phyloP scores from a whole-genome alignment of 2,113 vertebrate genomes.

The Stomatorhinus ivindoensis region DNA sequence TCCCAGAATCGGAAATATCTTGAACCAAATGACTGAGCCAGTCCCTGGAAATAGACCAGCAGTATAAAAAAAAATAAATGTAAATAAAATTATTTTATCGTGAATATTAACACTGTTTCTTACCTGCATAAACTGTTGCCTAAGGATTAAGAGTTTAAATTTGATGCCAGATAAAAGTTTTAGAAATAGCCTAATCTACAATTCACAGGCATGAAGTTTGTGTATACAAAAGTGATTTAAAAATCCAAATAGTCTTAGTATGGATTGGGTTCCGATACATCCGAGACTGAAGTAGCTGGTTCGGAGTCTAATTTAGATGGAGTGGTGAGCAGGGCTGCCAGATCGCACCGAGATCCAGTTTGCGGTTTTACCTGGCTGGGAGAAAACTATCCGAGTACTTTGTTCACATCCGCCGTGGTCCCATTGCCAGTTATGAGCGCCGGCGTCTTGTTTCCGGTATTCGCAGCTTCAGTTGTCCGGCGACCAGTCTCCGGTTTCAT shows the following conservation, averaged over 20 bases:
- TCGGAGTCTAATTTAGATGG: not conserved
- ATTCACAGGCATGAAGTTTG: not conserved
- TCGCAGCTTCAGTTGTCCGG: not conserved
- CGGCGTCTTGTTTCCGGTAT: not conserved
- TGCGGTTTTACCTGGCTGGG: too few relatives aligned
- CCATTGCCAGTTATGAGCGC: not conserved
- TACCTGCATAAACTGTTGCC: not conserved
- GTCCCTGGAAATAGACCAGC: not conserved
- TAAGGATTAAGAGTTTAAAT: not conserved
- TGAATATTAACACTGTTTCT: not conserved
- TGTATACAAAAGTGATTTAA: not conserved
- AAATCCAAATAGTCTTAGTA: not conserved
- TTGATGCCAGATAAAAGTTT: not conserved
- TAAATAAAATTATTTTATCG: not conserved
- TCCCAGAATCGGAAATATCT: slow-evolving; percentile 28
- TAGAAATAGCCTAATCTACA: not conserved
- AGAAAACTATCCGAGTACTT: too few relatives aligned
- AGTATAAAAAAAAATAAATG: not conserved
- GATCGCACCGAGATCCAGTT: not conserved
- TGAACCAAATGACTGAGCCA: not conserved
- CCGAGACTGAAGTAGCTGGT: too few relatives aligned
- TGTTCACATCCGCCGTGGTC: not conserved
- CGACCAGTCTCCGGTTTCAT: not conserved
- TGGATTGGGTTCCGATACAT: not conserved
- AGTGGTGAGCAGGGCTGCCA: not conserved